Evolutionary conservation across 2,888 invertebrate genomes (phyloP), one percentile per base, ranked within the genome.

Genomic region (Branchellion lobata): DNA sequence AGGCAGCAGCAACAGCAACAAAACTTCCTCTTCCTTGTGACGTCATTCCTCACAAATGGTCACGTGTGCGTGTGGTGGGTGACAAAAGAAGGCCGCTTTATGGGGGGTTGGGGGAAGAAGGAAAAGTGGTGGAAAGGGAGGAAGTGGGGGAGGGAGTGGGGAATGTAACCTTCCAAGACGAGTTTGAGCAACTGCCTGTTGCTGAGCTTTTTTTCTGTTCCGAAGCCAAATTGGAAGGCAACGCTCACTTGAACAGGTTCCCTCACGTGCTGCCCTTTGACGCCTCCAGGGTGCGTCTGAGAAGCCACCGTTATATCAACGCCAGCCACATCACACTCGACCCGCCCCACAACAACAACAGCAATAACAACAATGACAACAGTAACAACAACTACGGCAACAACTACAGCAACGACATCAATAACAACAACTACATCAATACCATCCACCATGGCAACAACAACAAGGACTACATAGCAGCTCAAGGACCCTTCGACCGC

Each of bases 391-490:
- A n/a, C n/a, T n/a, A n/a, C n/a, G n/a, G n/a, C n/a, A n/a, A n/a
- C n/a, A n/a, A n/a, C n/a, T n/a, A n/a, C n/a, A n/a, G n/a, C n/a
- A n/a, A n/a, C n/a, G n/a, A n/a, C n/a, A n/a, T n/a, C n/a, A n/a
- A n/a, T n/a, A n/a, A n/a, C n/a, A n/a, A n/a, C n/a, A n/a, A n/a
- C n/a, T n/a, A 89, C 18, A 89, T 88, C 85, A 86, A 86, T 74
- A 85, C 85, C n/a, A 82, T 85, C 27, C n/a, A n/a, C n/a, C n/a
- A n/a, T n/a, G n/a, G n/a, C n/a, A n/a, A n/a, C n/a, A n/a, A n/a
- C n/a, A 65, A 51, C 0, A 86, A 86, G 69, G 86, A 85, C 18
- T 90, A 89, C 83, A 90, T 90, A 79, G 89, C 90, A 1, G 88
- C 89, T 0, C 89, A 89, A 84, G 89, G 89, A 79, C 88, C 87